Base-by-base conservation (phyloP, 2,888 invertebrate species). In the Crematogaster levior region DNA sequence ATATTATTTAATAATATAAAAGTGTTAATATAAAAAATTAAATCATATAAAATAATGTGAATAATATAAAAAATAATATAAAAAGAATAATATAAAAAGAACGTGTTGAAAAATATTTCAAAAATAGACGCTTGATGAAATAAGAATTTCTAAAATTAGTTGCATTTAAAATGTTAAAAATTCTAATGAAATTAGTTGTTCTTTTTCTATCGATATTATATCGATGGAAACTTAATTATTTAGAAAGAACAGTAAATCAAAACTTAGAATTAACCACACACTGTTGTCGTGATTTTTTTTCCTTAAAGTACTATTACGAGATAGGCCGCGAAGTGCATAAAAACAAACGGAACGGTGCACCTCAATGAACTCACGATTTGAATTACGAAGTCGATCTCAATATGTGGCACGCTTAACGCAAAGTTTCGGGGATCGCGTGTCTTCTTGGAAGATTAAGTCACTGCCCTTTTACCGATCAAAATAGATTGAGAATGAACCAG, bases 401-500 rank as follows among this genome's bases (percentile, higher is more conserved):
- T 82, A n/a, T 63, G 4, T 21, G 27, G n/a, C 34, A 34, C 5
- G 6, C 7, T 10, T 12, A 34, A 30, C n/a, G 37, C 1, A 27
- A 4, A 24, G 18, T 30, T 68, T 80, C 27, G 27, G 58, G 51
- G 30, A 81, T 82, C 66, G 68, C 51, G 27, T n/a, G 21, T 37
- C 18, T 48, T 9, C 51, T 63, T 43, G 56, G 81, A 85, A 84
- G 72, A 27, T 75, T 79, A 63, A 40, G 12, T 1, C 34, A 18
- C 15, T 40, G 12, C 84, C 73, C 85, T 87, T 87, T 89, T 79
- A 86, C 82, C 15, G 43, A 66, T n/a, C 15, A 12, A 66, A 53
- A 10, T 12, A 15, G 12, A 40, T 66, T 1, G 10, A 21, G 30
- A 77, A 66, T 21, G 3, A 0, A n/a, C 9, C 30, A n/a, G 37